Conservation (phyloP, 1,140 invertebrate genomes). For the Euura saliciscinereae region DNA sequence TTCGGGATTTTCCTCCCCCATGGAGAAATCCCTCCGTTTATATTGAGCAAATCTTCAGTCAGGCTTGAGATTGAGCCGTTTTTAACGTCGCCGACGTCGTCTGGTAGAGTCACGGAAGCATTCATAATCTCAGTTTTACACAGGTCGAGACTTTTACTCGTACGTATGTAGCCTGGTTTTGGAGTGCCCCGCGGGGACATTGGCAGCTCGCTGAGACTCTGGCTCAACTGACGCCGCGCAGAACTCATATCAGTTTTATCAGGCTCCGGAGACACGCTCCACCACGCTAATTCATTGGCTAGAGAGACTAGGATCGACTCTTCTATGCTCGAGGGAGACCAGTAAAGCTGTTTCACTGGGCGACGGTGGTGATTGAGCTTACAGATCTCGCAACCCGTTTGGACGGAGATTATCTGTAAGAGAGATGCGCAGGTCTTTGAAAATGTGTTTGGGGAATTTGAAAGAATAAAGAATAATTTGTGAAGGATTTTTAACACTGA, state of each 20-base stretch:
- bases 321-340: conserved; percentile 40
- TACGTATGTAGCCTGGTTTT: background rate
- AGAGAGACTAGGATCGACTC: conserved; percentile 46
- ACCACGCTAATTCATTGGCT: conserved; percentile 49
- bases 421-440: background rate
- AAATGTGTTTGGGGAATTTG: no score
- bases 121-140: background rate
- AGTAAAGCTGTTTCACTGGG: conserved; percentile 44
- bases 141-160: background rate
- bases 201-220: background rate
- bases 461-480: conserved; percentile 10
- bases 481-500: no score
- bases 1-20: conserved; percentile 44
- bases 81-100: background rate
- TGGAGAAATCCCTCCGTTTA: conserved; percentile 20
- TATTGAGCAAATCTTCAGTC: background rate
- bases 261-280: conserved; percentile 38
- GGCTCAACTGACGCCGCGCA: background rate
- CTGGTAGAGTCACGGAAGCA: no score
- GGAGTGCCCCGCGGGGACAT: background rate
- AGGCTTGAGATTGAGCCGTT: background rate
- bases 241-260: no score
- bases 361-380: conserved; percentile 39
- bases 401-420: conserved; percentile 46
- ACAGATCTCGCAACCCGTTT: conserved; percentile 24